Conservation (phyloP, 1,140 invertebrate genomes). For the Palaemon carinicauda region DNA sequence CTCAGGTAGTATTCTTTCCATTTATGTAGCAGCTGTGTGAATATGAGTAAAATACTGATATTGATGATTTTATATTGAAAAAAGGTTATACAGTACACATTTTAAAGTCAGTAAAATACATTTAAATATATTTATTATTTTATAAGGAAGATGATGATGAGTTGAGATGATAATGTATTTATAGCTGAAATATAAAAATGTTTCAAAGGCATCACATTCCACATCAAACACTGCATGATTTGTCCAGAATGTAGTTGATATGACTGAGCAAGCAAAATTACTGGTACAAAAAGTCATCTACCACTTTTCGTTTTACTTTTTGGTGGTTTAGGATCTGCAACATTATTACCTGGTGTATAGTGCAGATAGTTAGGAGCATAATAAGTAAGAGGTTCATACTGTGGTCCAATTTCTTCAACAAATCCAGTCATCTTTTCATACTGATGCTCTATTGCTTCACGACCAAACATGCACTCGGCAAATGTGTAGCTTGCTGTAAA, state of each 20-base stretch:
- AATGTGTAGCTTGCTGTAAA: constrained; percentile 46
- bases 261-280: background rate
- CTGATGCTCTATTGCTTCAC: constrained; percentile 36
- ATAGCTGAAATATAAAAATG: no score
- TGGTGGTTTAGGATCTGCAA: background rate
- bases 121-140: no score
- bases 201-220: no score
- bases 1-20: no score
- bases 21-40: no score
- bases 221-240: no score
- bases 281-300: background rate
- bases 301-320: background rate
- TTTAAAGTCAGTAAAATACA: no score
- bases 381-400: constrained; percentile 29
- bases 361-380: constrained; percentile 46
- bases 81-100: no score
- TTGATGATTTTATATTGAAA: no score
- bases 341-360: constrained; percentile 51
- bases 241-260: background rate
- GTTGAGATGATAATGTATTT: no score
- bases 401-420: constrained; percentile 42
- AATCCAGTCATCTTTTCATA: constrained; percentile 53
- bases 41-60: no score
- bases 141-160: no score
- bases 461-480: constrained; percentile 46